phyloP scores from a whole-genome alignment of 2,113 vertebrate genomes.

The Tonatia bakeri region DNA sequence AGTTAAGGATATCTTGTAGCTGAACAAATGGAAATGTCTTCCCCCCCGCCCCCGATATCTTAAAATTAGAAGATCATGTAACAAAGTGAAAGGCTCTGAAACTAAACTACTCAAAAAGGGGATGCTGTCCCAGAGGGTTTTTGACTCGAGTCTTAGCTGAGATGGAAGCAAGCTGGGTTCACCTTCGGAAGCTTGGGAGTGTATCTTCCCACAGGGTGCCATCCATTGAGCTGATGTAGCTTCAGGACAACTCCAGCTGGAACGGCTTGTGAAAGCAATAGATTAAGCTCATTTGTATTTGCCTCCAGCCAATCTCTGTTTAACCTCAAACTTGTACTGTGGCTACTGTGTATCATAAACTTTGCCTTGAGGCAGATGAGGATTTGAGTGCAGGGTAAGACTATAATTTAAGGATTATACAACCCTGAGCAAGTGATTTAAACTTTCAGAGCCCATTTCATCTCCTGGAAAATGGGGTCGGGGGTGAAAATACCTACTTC shows the following conservation, averaged over 20 bases:
- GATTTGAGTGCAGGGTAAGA: not conserved
- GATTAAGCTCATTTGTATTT: not conserved
- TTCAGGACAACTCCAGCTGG: not conserved
- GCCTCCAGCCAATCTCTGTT: not conserved
- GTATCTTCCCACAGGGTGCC: not conserved
- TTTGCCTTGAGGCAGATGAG: not conserved
- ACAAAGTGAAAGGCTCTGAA: not conserved
- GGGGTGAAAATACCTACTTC: not conserved
- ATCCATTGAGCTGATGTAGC: not conserved
- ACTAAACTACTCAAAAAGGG: not conserved
- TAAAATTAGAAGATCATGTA: not conserved
- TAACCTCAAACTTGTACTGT: not conserved
- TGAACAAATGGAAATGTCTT: not conserved
- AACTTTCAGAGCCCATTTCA: not conserved
- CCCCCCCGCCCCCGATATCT: not conserved
- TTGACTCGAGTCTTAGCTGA: not conserved
- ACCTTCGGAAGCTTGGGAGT: not conserved
- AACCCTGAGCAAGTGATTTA: not conserved
- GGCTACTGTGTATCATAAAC: not conserved
- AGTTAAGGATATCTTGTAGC: not conserved
- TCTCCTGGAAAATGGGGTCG: slow-evolving; percentile 7
- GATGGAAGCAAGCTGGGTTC: not conserved
- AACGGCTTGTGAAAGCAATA: not conserved
- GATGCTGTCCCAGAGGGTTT: not conserved
- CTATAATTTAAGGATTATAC: not conserved